Evolutionary conservation across 1,140 invertebrate species (phyloP).

Genomic region (Dinoponera quadriceps): DNA sequence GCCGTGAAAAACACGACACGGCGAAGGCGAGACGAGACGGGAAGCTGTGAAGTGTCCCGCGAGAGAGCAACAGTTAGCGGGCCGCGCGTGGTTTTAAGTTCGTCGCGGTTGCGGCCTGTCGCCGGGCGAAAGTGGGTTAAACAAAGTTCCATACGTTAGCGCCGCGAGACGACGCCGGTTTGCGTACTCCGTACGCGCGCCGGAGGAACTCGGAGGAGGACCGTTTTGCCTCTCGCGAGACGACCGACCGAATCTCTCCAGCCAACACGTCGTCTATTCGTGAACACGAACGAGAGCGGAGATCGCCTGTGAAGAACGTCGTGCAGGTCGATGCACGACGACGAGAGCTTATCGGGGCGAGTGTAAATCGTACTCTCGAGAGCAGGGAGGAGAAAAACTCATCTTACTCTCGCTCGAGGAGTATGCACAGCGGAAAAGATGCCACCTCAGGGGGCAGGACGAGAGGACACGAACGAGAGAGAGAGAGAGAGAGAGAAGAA

Average conservation of each 20-base stretch:
- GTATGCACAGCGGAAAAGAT: too few relatives aligned
- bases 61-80: slow-evolving; percentile 70
- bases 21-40: slow-evolving; percentile 18
- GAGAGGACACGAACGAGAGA: too few relatives aligned
- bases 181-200: neutral
- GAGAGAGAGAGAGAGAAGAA: neutral
- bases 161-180: neutral
- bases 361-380: too few relatives aligned
- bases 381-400: too few relatives aligned
- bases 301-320: neutral
- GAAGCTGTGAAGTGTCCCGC: slow-evolving; percentile 44
- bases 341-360: too few relatives aligned
- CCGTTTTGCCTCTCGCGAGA: neutral
- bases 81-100: slow-evolving; percentile 76
- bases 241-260: too few relatives aligned
- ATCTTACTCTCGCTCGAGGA: neutral
- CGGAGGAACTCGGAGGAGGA: neutral
- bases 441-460: too few relatives aligned
- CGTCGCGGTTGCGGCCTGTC: slow-evolving; percentile 73
- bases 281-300: slow-evolving; percentile 1
- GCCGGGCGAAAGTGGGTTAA: slow-evolving; percentile 82
- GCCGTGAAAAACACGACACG: slow-evolving; percentile 53
- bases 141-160: slow-evolving; percentile 75
- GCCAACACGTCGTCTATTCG: slow-evolving; percentile 27
- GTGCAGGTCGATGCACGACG: too few relatives aligned